A percentile compares a stretch with the other conserved stretches of the same genome.
phyloP scores from a whole-genome alignment of 2,113 vertebrate species.

The Orcinus orca region DNA sequence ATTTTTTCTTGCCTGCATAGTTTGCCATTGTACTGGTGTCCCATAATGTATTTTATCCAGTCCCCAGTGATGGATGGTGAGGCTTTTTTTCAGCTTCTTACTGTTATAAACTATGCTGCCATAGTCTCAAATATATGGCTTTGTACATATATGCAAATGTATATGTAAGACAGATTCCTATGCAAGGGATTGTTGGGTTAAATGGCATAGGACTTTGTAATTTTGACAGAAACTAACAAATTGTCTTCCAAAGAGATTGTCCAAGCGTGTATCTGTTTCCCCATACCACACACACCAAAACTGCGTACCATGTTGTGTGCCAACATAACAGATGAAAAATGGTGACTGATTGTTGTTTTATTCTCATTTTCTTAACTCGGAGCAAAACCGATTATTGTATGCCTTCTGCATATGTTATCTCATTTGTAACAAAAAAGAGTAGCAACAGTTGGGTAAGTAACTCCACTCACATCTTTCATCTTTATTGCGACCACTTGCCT shows the following conservation, averaged over 20 bases:
- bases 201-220: background rate
- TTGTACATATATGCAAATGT: background rate
- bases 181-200: background rate
- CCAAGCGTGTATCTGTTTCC: background rate
- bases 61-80: background rate
- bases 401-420: background rate
- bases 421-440: background rate
- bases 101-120: background rate
- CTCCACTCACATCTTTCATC: background rate
- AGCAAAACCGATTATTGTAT: background rate
- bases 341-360: background rate
- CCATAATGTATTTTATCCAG: background rate
- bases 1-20: background rate
- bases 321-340: background rate
- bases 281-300: background rate
- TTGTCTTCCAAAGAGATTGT: background rate
- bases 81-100: background rate
- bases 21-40: background rate
- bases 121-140: background rate
- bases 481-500: background rate
- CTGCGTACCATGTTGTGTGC: background rate
- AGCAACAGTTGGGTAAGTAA: background rate
- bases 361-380: slow-evolving; percentile 38
- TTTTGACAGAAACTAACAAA: background rate
- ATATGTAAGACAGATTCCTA: background rate